Evolutionary conservation across 2,888 invertebrate genomes (phyloP), one percentile per base, ranked within the genome.

Genomic region (Disparrhopalites patrizii): DNA sequence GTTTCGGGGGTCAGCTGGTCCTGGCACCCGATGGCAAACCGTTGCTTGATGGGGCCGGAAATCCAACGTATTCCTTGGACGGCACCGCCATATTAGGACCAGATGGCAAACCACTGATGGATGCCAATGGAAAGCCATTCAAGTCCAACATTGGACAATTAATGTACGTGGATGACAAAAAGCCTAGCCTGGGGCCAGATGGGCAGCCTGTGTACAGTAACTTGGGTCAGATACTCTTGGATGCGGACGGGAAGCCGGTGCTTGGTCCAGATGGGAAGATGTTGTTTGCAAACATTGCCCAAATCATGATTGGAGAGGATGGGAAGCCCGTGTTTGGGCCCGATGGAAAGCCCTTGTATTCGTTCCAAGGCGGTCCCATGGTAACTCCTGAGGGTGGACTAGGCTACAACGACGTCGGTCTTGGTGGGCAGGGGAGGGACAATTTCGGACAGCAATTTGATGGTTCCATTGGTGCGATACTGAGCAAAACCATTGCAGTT

Each of bases 231-330:
- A 36, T 62, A 13, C 36, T 62, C 13, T 8, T 52, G 8, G 27
- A 18, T 8, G 8, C 27, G 13, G 40, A 63, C 3, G 55, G 55
- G 13, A 28, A 20, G 38, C 63, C 63, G 1, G 20, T 43, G 2
- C 56, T 56, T 36, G 62, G 62, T 1, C 25, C 4, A 3, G 62
- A 62, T 38, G 62, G 62, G 3, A 51, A 38, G 28, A 51, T 52
- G 7, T n/a, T 51, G 18, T 62, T 31, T 33, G 3, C 50, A 3
- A 62, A 62, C 23, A 28, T 62, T 2, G 62, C 62, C 4, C 62
- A 62, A 62, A 52, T 62, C 8, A 62, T 62, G 62, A 8, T 62
- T 4, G 62, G 51, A 31, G 18, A 20, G 20, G 52, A 62, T n/a
- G 52, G 62, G 25, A 20, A 23, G n/a, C 33, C 38, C 2, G 15